A percentile compares a stretch with the other conserved stretches of the same genome.
Conservation (phyloP, 2,888 invertebrate species). For the Timema cristinae region DNA sequence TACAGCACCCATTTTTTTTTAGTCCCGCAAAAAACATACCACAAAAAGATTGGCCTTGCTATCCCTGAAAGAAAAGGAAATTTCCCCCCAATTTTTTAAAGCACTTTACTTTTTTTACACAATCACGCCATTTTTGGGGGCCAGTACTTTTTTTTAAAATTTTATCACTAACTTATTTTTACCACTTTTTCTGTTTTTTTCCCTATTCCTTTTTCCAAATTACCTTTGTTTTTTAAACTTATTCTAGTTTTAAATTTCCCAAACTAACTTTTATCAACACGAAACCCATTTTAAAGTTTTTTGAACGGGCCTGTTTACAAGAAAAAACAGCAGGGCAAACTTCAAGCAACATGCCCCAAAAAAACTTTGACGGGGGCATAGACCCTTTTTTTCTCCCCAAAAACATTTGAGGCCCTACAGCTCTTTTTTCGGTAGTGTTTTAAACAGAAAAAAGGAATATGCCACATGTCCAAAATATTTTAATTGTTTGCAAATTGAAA, state of each 20-base stretch:
- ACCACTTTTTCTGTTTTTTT: background rate
- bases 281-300: too few species aligned
- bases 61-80: background rate
- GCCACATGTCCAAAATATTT: too few species aligned
- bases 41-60: background rate
- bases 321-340: too few species aligned
- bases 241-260: background rate
- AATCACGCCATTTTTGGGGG: constrained; percentile 4
- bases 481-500: too few species aligned
- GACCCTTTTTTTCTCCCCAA: too few species aligned
- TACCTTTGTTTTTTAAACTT: background rate
- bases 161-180: background rate
- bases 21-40: background rate
- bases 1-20: background rate
- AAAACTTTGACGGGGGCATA: too few species aligned
- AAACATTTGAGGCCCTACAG: too few species aligned
- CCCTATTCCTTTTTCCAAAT: background rate
- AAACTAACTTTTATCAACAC: background rate
- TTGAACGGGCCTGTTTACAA: too few species aligned
- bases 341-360: too few species aligned
- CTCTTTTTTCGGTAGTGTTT: too few species aligned
- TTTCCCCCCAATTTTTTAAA: background rate
- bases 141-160: background rate
- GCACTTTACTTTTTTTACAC: constrained; percentile 1
- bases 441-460: too few species aligned